A percentile compares a stretch with the other conserved stretches of the same genome.
These are phyloP conservation scores for Reticulitermes speratus DNA, from an alignment of 1,140 invertebrate genomes.

Conservation along the genomic window DNA sequence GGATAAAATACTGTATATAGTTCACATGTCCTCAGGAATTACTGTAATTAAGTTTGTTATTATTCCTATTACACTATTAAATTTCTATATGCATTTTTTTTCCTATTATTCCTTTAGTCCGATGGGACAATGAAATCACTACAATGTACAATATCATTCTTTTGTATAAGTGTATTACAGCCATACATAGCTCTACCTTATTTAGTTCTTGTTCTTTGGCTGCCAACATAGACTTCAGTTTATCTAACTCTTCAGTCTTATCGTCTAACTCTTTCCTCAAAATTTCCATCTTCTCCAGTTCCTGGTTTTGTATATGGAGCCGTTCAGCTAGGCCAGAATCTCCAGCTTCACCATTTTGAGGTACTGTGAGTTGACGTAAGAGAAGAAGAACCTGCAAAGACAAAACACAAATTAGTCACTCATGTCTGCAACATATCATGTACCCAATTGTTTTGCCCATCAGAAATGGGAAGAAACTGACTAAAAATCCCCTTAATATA, in stretches of 20 bases:
- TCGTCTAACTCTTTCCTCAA: slow-evolving; percentile 46
- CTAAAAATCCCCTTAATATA: no score
- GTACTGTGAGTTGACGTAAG: not conserved
- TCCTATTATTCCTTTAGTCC: no score
- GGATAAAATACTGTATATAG: slow-evolving; percentile 8
- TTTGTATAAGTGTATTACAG: no score
- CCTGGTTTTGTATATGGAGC: slow-evolving; percentile 26
- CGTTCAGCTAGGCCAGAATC: not conserved
- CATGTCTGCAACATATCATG: no score
- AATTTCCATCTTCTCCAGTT: slow-evolving; percentile 28
- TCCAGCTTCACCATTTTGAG: not conserved
- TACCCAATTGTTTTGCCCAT: no score
- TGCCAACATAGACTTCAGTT: slow-evolving; percentile 41
- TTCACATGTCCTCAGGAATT: not conserved
- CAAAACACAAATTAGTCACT: not conserved
- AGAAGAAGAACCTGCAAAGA: not conserved
- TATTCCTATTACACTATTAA: slow-evolving; percentile 31
- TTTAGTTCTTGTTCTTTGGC: slow-evolving; percentile 28
- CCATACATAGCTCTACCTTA: slow-evolving; percentile 36
- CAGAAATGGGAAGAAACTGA: no score
- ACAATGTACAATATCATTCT: no score
- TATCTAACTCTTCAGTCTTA: slow-evolving; percentile 47
- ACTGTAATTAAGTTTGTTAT: no score
- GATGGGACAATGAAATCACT: no score
- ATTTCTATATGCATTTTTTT: no score